A percentile compares a stretch with the other conserved stretches of the same genome.
Evolutionary conservation across 2,113 vertebrate genomes (phyloP).

Genomic region (Mixornis gularis): DNA sequence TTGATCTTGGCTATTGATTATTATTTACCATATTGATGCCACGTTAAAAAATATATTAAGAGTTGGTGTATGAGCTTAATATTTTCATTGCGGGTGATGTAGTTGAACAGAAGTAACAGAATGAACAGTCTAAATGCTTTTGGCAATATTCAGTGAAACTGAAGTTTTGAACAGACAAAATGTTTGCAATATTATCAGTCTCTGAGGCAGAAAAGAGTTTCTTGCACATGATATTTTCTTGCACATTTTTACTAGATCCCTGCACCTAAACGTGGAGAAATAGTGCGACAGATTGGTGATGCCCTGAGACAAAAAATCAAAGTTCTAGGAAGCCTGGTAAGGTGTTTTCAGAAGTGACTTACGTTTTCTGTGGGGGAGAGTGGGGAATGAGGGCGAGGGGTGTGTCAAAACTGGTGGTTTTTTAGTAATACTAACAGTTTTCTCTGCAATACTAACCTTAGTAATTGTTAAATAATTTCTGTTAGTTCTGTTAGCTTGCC

Average conservation of each 20-base stretch:
- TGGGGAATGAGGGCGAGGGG: fast-evolving
- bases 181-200: neutral
- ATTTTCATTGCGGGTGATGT: neutral
- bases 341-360: neutral
- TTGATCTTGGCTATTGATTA: neutral
- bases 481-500: neutral
- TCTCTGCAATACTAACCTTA: neutral
- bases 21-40: neutral
- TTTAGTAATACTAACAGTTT: neutral
- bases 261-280: conserved; percentile 93
- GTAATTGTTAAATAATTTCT: neutral
- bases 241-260: conserved; percentile 80
- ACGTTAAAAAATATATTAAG: neutral
- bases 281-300: conserved; percentile 94
- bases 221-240: fast-evolving
- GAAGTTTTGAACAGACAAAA: neutral
- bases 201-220: neutral
- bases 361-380: fast-evolving
- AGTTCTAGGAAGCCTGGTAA: conserved; percentile 87
- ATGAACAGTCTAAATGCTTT: neutral
- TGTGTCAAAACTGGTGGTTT: neutral
- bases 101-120: neutral
- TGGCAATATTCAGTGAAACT: neutral
- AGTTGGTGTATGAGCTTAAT: neutral
- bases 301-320: conserved; percentile 91